Base-by-base conservation (phyloP, 2,113 vertebrate species). In the Pontoporia blainvillei region DNA sequence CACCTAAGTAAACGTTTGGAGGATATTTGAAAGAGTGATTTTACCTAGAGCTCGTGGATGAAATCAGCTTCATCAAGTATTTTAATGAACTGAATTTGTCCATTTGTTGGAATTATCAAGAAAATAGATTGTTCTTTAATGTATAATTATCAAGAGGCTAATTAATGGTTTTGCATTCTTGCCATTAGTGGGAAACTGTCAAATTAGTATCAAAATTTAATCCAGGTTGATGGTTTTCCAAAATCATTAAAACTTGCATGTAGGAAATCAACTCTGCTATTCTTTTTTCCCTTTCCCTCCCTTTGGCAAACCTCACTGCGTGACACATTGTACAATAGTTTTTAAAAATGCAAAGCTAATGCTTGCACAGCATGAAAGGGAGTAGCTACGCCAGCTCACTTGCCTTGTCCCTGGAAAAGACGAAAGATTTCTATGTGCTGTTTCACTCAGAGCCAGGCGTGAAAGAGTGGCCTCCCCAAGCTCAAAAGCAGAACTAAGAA, bases 141-240 rank as follows among this genome's bases (percentile, higher is more conserved):
- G 85, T 96, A 34, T 92, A 41, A 76, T 76, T 92, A 87, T 90
- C 44, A 1, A n/a, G 25, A 91, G 10, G 27, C 29, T 92, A 97
- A 59, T 59, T 93, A 73, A 73, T 27, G 62, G 41, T 71, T 97
- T 94, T 92, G 46, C 14, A 21, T 94, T 81, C n/a, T 86, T 91
- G 23, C 73, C 89, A 41, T 86, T 95, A 39, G 57, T 92, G 87
- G 91, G 62, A 96, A 94, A 75, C 83, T 91, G 59, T 75, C 90
- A 95, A 89, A 97, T 97, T 96, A 95, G 15, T 31, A 67, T 34
- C 84, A 92, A 92, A 78, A 94, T 93, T 90, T 78, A 81, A 92
- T 87, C 81, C 76, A 91, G 71, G 83, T 97, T 97, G 89, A 94
- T 91, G 46, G 41, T 89, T 96, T 97, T 96, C 94, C 94, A 95